Evolutionary conservation across 2,797 vertebrate genomes (phyloP), one percentile per base, ranked within the genome.

Genomic region (Poeciliopsis turneri): DNA sequence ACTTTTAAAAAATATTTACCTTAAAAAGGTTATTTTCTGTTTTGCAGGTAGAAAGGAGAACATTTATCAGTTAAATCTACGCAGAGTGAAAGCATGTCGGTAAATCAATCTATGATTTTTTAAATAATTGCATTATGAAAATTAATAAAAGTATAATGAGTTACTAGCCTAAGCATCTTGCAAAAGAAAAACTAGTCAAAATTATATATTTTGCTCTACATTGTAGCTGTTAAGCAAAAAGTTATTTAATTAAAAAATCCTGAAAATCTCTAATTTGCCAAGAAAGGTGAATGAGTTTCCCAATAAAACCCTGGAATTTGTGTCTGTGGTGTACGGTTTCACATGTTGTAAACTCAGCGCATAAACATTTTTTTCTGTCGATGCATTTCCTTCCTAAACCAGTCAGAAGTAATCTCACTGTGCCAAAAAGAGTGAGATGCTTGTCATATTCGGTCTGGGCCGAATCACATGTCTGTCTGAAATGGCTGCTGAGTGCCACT

Each of bases 401-500:
- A 73, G 91, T 87, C 92, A 84, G 83, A 78, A 80, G 79, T 89
- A 77, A 87, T 90, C 92, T 87, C 36, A 23, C 86, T 86, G 81
- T 3, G 72, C 74, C 88, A 87, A 84, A 88, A 90, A 90, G 91
- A 93, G 90, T 90, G 82, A 93, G 89, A 89, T 84, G 86, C 84
- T 86, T 86, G 86, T 88, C 87, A 77, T 86, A 81, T 88, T 91
- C 84, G 77, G 82, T 88, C 87, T 88, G 86, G 70, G 75, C 83
- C 30, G 76, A 92, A 90, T 91, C 79, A 76, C 82, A 87, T 76
- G 89, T 91, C 90, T 76, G 84, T 84, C 83, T 90, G 82, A 92
- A 92, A 92, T 82, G 85, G 89, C 86, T 87, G 87, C 88, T 87
- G 89, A 92, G 87, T 88, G 86, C 81, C 87, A 90, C 85, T 86